These are phyloP conservation scores for Sminthopsis crassicaudata DNA, from an alignment of 2,113 vertebrate genomes.

Conservation along the genomic window DNA sequence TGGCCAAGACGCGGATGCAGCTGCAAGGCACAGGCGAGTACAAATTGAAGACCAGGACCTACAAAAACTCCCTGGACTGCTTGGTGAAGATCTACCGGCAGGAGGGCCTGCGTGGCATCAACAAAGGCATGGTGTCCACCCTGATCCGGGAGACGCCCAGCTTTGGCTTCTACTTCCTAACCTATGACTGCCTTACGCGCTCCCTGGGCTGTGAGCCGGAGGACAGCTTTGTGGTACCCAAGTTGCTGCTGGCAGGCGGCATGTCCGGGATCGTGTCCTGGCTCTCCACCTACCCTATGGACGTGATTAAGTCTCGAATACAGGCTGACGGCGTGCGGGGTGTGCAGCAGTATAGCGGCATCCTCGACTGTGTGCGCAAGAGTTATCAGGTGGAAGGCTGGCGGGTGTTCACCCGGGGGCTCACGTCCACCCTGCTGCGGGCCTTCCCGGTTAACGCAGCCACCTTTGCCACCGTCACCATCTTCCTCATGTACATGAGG, in stretches of 20 bases:
- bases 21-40: constrained; percentile 94
- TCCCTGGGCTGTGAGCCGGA: constrained; percentile 91
- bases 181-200: constrained; percentile 93
- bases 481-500: constrained; percentile 92
- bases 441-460: constrained; percentile 97
- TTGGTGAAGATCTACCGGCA: constrained; percentile 92
- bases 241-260: constrained; percentile 94
- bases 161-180: constrained; percentile 96
- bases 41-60: constrained; percentile 88
- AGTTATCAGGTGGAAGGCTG: constrained; percentile 93
- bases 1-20: constrained; percentile 98
- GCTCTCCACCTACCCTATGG: constrained; percentile 95
- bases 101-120: constrained; percentile 92
- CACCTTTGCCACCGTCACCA: constrained; percentile 95
- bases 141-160: constrained; percentile 94
- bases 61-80: constrained; percentile 96
- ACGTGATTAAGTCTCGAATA: constrained; percentile 97
- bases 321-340: constrained; percentile 95
- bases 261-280: constrained; percentile 95
- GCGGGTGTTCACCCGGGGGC: constrained; percentile 93
- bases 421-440: constrained; percentile 94
- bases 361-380: constrained; percentile 92
- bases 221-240: constrained; percentile 92
- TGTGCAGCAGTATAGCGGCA: constrained; percentile 88
- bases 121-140: constrained; percentile 95